phyloP scores from a whole-genome alignment of 2,113 vertebrate genomes.

The Cavia aperea region DNA sequence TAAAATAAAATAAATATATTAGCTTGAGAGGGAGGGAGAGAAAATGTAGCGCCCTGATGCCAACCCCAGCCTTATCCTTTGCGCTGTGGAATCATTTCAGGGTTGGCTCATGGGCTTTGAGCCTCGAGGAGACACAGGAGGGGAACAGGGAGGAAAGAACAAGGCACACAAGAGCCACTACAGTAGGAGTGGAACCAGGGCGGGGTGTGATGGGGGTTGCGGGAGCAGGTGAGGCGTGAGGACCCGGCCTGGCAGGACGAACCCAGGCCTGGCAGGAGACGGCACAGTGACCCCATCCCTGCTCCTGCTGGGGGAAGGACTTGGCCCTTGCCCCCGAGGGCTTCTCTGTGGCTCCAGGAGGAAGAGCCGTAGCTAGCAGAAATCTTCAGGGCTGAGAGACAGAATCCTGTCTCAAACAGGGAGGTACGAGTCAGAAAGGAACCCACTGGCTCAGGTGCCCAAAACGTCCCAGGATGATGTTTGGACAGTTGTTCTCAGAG shows the following conservation, averaged over 20 bases:
- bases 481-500: neutral
- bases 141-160: neutral
- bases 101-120: neutral
- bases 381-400: neutral
- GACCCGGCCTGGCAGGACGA: neutral
- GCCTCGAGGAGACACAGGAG: neutral
- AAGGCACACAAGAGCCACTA: neutral
- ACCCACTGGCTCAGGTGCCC: neutral
- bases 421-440: neutral
- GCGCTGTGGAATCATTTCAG: neutral
- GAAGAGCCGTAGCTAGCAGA: neutral
- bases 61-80: neutral
- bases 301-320: neutral
- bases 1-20: neutral
- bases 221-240: neutral
- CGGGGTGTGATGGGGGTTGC: fast-evolving
- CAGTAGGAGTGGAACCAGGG: neutral
- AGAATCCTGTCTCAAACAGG: neutral
- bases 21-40: neutral
- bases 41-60: no score
- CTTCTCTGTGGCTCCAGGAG: neutral
- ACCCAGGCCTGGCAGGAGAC: neutral
- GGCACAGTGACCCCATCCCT: fast-evolving
- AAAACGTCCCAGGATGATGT: fast-evolving
- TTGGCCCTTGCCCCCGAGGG: neutral